Conservation (phyloP, 2,888 invertebrate genomes). For the Julus scanicus region DNA sequence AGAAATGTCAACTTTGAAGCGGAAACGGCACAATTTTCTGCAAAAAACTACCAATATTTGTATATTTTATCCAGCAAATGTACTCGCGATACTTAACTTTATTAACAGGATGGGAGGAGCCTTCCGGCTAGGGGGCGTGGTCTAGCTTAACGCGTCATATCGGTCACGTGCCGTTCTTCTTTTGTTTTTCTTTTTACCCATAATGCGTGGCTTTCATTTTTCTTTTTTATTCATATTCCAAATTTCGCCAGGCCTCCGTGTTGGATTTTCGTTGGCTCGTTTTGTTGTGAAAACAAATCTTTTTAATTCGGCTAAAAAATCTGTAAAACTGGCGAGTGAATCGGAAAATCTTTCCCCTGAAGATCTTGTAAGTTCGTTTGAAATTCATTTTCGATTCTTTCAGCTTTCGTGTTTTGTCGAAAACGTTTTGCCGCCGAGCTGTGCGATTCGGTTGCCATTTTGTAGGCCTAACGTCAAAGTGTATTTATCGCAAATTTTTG, state of each 20-base stretch:
- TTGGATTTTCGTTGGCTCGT: background rate
- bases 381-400: background rate
- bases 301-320: background rate
- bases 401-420: background rate
- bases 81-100: background rate
- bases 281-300: background rate
- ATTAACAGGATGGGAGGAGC: background rate
- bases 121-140: background rate
- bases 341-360: conserved; percentile 38
- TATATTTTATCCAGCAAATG: background rate
- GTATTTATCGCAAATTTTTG: background rate
- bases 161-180: too few species aligned
- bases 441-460: background rate
- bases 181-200: background rate
- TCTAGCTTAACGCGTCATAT: background rate
- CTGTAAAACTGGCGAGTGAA: conserved; percentile 46
- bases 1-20: background rate
- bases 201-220: background rate
- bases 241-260: background rate
- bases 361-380: background rate
- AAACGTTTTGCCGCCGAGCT: background rate
- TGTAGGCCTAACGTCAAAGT: conserved; percentile 4
- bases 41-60: background rate
- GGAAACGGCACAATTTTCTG: background rate
- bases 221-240: background rate